Conservation (phyloP, 2,888 invertebrate genomes). For the Watsonalla cultraria region DNA sequence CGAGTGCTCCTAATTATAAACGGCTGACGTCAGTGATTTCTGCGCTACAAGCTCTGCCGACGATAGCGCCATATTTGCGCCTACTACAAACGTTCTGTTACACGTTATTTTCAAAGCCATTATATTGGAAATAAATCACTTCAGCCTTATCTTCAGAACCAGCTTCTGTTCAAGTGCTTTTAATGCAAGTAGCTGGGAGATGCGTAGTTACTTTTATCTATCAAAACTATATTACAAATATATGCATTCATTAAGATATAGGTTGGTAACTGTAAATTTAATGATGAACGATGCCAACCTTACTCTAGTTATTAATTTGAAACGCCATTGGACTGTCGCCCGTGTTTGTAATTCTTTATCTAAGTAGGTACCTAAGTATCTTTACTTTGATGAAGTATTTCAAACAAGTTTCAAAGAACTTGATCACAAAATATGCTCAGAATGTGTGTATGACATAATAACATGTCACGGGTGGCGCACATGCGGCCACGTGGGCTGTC, state of each 20-base stretch:
- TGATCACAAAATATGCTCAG: slow-evolving; percentile 12
- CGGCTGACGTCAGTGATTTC: slow-evolving; percentile 51
- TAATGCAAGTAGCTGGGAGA: slow-evolving; percentile 21
- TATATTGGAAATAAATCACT: slow-evolving; percentile 59
- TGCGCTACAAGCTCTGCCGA: slow-evolving; percentile 51
- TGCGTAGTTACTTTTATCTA: slow-evolving; percentile 5
- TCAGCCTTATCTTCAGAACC: slow-evolving; percentile 47
- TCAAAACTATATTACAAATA: slow-evolving; percentile 3
- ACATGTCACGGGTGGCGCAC: slow-evolving; percentile 31
- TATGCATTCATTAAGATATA: background rate
- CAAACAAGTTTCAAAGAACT: slow-evolving; percentile 15
- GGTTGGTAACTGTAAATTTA: background rate
- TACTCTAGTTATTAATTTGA: background rate
- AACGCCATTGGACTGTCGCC: background rate
- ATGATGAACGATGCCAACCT: background rate
- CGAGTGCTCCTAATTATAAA: slow-evolving; percentile 27
- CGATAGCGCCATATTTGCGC: slow-evolving; percentile 67
- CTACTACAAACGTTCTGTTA: slow-evolving; percentile 56
- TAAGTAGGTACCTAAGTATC: too few relatives aligned
- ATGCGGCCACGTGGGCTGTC: slow-evolving; percentile 1
- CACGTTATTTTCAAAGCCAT: slow-evolving; percentile 40
- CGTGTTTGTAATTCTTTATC: background rate
- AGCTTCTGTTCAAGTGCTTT: slow-evolving; percentile 45
- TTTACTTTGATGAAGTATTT: slow-evolving; percentile 1
- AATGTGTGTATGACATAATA: slow-evolving; percentile 14